These are phyloP conservation scores for Guaruba guarouba DNA, from an alignment of 2,113 vertebrate genomes.

Conservation along the genomic window DNA sequence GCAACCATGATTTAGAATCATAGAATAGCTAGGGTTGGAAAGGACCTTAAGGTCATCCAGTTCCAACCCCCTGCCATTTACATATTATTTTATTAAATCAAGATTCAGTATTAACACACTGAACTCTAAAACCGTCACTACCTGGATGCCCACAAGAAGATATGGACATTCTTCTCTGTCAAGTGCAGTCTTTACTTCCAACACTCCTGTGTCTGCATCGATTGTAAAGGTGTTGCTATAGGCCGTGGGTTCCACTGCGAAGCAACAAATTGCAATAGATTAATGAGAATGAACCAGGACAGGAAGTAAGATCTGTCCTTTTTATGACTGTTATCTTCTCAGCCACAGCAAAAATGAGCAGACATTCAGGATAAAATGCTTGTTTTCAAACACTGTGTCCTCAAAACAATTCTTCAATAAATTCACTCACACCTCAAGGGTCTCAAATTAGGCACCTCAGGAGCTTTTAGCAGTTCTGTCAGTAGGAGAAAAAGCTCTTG, in stretches of 20 bases:
- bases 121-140: constrained; percentile 21
- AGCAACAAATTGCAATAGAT: neutral
- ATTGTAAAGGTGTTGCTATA: constrained; percentile 59
- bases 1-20: neutral
- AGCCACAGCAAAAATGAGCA: neutral
- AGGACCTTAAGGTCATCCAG: too few relatives aligned
- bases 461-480: neutral
- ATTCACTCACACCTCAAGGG: neutral
- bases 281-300: neutral
- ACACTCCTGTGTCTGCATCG: constrained; percentile 40
- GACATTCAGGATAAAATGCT: neutral
- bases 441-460: neutral
- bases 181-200: constrained; percentile 56
- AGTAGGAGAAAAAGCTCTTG: neutral
- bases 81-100: neutral
- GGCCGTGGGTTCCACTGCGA: constrained; percentile 68
- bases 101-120: neutral
- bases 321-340: neutral
- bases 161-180: constrained; percentile 74
- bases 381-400: neutral
- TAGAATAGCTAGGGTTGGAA: too few relatives aligned
- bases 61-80: too few relatives aligned
- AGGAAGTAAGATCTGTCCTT: neutral
- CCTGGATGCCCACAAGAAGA: constrained; percentile 75
- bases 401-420: neutral